A percentile compares a stretch with the other conserved stretches of the same genome.
Evolutionary conservation across 2,888 invertebrate genomes (phyloP).

Genomic region (Hypomecis atomaria): DNA sequence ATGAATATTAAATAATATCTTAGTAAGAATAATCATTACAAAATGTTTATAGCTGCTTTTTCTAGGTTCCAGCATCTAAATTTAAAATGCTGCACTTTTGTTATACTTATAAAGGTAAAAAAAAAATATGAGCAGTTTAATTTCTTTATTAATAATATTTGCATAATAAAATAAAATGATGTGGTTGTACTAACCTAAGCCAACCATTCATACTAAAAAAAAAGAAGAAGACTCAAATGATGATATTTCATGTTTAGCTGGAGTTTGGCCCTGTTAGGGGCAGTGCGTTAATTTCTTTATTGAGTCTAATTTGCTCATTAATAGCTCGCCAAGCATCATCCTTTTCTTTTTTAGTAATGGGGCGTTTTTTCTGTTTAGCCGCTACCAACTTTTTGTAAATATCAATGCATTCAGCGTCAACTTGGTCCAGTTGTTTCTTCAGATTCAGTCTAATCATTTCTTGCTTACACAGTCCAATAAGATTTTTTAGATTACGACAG

Average conservation of each 20-base stretch:
- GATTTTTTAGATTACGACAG: slow-evolving; percentile 87
- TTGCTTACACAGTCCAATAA: slow-evolving; percentile 89
- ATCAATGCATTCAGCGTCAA: slow-evolving; percentile 92
- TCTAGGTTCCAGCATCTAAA: no score
- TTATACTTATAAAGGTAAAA: background rate
- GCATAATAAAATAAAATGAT: background rate
- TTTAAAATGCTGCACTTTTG: no score
- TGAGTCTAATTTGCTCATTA: slow-evolving; percentile 86
- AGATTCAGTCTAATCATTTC: slow-evolving; percentile 92
- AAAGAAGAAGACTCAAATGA: background rate
- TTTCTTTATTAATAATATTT: slow-evolving; percentile 1
- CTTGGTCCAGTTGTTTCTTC: slow-evolving; percentile 89
- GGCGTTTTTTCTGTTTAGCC: slow-evolving; percentile 92
- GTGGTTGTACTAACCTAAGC: background rate
- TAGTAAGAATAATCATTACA: no score
- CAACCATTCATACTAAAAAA: background rate
- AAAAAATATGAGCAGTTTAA: background rate
- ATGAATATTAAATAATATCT: no score
- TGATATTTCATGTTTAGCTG: slow-evolving; percentile 54
- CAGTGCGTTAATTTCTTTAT: slow-evolving; percentile 80
- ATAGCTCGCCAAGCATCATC: slow-evolving; percentile 91
- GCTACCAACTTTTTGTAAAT: slow-evolving; percentile 92
- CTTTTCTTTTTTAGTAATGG: slow-evolving; percentile 91
- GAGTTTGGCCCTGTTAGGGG: slow-evolving; percentile 80
- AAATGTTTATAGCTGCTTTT: no score